Evolutionary conservation across 2,113 vertebrate genomes (phyloP).

Genomic region (Thunnus thynnus): DNA sequence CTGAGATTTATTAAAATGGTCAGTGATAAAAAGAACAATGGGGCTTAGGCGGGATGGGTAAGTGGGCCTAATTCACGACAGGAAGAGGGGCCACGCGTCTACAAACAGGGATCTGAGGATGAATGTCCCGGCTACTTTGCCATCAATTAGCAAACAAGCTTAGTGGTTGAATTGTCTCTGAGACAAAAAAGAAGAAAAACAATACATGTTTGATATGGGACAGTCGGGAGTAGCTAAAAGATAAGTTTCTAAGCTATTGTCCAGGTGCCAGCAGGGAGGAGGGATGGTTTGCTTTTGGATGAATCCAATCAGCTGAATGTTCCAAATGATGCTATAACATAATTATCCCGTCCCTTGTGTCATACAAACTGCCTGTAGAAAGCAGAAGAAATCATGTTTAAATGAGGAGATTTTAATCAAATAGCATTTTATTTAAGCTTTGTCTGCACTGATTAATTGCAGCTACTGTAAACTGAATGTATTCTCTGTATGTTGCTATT

Average conservation of each 20-base stretch:
- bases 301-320: constrained; percentile 66
- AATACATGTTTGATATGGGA: constrained; percentile 76
- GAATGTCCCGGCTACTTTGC: constrained; percentile 90
- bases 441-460: constrained; percentile 19
- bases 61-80: constrained; percentile 91
- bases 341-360: constrained; percentile 30
- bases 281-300: constrained; percentile 31
- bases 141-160: constrained; percentile 94
- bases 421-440: not conserved
- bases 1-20: constrained; percentile 96
- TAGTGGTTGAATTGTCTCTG: constrained; percentile 90
- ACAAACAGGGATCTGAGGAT: constrained; percentile 90
- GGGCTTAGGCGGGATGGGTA: constrained; percentile 89
- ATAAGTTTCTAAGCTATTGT: constrained; percentile 77
- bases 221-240: constrained; percentile 70
- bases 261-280: constrained; percentile 46
- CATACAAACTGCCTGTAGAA: not conserved
- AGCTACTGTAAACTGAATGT: constrained; percentile 34
- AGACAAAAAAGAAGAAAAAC: constrained; percentile 65
- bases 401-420: constrained; percentile 5
- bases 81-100: constrained; percentile 87
- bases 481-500: constrained; percentile 17
- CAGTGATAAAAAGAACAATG: constrained; percentile 93
- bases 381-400: constrained; percentile 3
- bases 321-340: constrained; percentile 49